A percentile compares a stretch with the other conserved stretches of the same genome.
phyloP scores from a whole-genome alignment of 2,797 vertebrate genomes.

The Eurystomus glaucurus region DNA sequence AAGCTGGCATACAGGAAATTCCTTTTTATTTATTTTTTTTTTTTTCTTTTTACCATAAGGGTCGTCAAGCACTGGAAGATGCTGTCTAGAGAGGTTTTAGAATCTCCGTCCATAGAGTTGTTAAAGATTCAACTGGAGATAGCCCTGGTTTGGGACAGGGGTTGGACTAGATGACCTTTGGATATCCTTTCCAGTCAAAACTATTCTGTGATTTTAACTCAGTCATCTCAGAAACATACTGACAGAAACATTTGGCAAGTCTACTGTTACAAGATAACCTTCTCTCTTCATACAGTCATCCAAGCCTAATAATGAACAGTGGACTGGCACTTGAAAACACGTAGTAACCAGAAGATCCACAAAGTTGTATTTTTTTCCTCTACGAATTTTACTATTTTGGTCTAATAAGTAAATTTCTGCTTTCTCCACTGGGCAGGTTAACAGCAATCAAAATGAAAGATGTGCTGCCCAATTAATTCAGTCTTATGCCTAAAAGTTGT shows the following conservation, averaged over 20 bases:
- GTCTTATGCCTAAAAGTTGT: background rate
- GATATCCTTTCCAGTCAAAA: background rate
- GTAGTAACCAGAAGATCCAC: background rate
- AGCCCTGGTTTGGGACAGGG: background rate
- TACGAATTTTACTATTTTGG: background rate
- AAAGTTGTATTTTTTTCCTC: background rate
- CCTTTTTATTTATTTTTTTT: background rate
- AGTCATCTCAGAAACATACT: background rate
- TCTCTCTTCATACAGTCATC: background rate
- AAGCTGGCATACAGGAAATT: background rate
- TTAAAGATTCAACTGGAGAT: background rate
- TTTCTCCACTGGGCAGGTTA: background rate
- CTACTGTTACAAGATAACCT: background rate
- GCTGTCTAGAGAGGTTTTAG: background rate
- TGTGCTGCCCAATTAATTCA: background rate
- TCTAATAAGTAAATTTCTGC: background rate
- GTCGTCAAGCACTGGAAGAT: background rate
- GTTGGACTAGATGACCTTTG: background rate
- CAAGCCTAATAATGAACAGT: background rate
- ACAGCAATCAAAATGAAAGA: background rate
- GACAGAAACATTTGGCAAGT: background rate
- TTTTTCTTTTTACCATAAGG: background rate
- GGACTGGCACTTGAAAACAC: background rate
- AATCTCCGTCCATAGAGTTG: background rate
- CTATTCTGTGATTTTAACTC: background rate